These are phyloP conservation scores for Pteronotus mesoamericanus DNA, from an alignment of 2,797 vertebrate species.

Conservation along the genomic window DNA sequence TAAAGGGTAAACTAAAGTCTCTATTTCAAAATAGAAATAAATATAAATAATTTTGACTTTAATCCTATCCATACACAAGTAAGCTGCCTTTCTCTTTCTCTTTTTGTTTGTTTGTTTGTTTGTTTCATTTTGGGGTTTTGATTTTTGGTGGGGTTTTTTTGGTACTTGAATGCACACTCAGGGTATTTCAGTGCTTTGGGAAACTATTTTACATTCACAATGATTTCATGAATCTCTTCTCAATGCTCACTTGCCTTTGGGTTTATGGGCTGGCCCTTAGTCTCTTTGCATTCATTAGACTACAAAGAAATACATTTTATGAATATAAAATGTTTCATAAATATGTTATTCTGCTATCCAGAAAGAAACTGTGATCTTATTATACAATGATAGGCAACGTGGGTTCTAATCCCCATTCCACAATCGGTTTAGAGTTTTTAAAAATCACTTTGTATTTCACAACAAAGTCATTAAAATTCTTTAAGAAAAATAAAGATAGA, in stretches of 20 bases:
- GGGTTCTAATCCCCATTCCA: background rate
- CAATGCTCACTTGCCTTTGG: background rate
- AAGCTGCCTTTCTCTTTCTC: background rate
- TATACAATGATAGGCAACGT: background rate
- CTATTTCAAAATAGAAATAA: slow-evolving; percentile 28
- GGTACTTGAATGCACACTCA: background rate
- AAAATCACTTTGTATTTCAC: background rate
- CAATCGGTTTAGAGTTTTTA: background rate
- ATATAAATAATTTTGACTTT: background rate
- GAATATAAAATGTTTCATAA: background rate
- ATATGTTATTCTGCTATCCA: background rate
- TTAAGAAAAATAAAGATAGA: background rate
- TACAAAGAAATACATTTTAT: background rate
- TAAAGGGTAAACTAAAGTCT: background rate
- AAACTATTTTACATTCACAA: background rate
- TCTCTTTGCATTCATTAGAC: background rate
- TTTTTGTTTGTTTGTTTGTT: too few species aligned
- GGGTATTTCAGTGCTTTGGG: background rate
- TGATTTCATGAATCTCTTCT: background rate
- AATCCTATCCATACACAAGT: background rate
- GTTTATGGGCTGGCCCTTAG: background rate
- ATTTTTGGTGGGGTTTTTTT: too few species aligned
- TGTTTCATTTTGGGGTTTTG: too few species aligned
- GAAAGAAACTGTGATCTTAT: background rate
- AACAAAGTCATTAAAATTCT: background rate